Percentiles rank a stretch among this genome's conserved stretches.
phyloP scores from a whole-genome alignment of 1,140 invertebrate species.

The Brachionus rotundiformis region DNA sequence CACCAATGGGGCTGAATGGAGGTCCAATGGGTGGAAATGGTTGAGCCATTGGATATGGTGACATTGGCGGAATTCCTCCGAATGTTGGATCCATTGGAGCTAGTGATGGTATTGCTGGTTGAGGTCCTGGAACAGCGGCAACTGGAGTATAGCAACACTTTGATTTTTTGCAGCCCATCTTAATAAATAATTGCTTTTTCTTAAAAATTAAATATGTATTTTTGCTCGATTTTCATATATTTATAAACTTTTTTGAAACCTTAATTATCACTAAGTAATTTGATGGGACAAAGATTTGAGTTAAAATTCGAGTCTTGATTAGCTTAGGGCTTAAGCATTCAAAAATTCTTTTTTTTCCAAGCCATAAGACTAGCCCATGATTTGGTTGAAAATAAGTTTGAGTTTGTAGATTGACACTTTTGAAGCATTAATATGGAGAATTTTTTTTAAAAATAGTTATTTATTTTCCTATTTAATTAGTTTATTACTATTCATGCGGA shows the following conservation, averaged over 20 bases:
- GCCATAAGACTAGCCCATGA: not conserved
- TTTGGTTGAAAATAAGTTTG: not conserved
- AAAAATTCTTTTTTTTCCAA: too few species aligned
- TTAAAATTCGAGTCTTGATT: not conserved
- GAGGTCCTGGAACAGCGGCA: not conserved
- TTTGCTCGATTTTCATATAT: not conserved
- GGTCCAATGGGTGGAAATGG: not conserved
- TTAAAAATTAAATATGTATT: not conserved
- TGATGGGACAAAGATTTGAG: not conserved
- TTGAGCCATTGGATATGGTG: not conserved
- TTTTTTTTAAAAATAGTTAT: not conserved
- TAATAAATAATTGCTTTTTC: too few species aligned
- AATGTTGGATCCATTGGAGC: not conserved
- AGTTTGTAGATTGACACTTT: not conserved
- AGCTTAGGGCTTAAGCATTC: not conserved
- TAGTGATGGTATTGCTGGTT: not conserved
- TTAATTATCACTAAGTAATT: not conserved
- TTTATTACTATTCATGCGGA: not conserved
- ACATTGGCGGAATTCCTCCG: not conserved
- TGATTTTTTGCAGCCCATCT: not conserved
- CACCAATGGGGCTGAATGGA: not conserved
- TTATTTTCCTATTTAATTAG: not conserved
- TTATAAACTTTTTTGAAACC: not conserved
- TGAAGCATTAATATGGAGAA: not conserved
- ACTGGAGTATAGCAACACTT: not conserved